Base-by-base conservation (phyloP, 2,888 invertebrate species). In the Labia minor region DNA sequence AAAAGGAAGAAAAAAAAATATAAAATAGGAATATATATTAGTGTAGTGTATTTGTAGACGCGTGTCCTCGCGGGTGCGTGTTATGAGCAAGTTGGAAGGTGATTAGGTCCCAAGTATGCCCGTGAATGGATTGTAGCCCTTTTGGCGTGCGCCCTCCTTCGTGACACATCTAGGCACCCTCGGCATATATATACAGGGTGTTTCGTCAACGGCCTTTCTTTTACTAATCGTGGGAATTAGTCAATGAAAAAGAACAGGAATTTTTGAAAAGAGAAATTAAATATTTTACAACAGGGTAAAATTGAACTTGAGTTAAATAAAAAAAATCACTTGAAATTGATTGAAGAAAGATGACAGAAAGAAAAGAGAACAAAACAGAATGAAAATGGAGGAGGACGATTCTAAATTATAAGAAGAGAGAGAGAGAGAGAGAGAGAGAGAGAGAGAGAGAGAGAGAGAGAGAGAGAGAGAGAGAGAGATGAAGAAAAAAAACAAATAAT, bases 331-430 rank as follows among this genome's bases (percentile, higher is more conserved):
- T n/a, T n/a, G n/a, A n/a, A n/a, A n/a, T 20, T 19, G 21, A 62
- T 14, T 2, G 3, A 14, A 21, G 33, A 21, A 20, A 16, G 37
- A 26, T 26, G 14, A 64, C 62, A 16, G 19, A 19, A 16, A 61
- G 16, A 66, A 11, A 65, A 18, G 19, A 66, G 14, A 65, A 65
- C 66, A 61, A 68, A 16, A 37, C 21, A 64, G 61, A 62, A 33
- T n/a, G 67, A 37, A 37, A 18, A 65, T 21, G 65, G 62, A 63
- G 20, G 61, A 18, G 66, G 37, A 33, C 21, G 64, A 10, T 21
- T 63, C 33, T 21, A 64, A 65, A 61, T 16, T 64, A 64, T 8
- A 19, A 62, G 61, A 67, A 67, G 68, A 20, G 19, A 67, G 33
- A 61, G 21, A 19, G 16, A 21, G n/a, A 61, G 19, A 1, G 61